These are phyloP conservation scores for Archilochus colubris DNA, from an alignment of 2,113 vertebrate species.

Conservation along the genomic window DNA sequence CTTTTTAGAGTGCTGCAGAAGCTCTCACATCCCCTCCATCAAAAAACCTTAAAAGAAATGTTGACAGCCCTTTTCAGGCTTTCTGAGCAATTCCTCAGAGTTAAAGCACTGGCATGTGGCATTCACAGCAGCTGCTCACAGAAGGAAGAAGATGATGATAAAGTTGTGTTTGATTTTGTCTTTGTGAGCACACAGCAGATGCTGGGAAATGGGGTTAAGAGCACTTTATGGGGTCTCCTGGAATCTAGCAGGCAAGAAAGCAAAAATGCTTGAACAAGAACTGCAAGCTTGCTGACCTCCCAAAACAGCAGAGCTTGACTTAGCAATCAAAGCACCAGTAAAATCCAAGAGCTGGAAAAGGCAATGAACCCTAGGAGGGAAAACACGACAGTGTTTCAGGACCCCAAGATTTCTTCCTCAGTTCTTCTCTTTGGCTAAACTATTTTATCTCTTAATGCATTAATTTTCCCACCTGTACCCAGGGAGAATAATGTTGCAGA, in stretches of 20 bases:
- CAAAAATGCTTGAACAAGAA: not conserved
- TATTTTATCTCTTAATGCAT: not conserved
- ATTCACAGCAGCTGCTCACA: slow-evolving; percentile 25
- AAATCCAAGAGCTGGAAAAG: not conserved
- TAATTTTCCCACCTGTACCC: slow-evolving; percentile 17
- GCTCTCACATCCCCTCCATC: rapidly evolving
- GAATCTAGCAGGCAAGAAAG: not conserved
- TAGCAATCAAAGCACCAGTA: not conserved
- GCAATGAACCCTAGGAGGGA: not conserved
- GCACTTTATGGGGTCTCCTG: not conserved
- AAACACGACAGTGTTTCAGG: not conserved
- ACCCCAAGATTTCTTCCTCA: not conserved
- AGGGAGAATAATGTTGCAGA: not conserved
- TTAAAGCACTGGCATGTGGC: not conserved
- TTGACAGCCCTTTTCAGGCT: not conserved
- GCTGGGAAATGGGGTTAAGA: not conserved
- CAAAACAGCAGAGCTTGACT: not conserved
- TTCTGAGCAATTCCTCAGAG: not conserved
- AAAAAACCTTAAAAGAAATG: not conserved
- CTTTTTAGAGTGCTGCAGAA: not conserved
- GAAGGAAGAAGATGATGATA: not conserved
- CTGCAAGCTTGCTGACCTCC: not conserved
- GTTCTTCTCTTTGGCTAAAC: not conserved
- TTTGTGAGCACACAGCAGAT: not conserved
- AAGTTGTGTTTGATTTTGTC: not conserved